These are phyloP conservation scores for Rotaria magnacalcarata DNA, from an alignment of 2,888 invertebrate species.

Conservation along the genomic window DNA sequence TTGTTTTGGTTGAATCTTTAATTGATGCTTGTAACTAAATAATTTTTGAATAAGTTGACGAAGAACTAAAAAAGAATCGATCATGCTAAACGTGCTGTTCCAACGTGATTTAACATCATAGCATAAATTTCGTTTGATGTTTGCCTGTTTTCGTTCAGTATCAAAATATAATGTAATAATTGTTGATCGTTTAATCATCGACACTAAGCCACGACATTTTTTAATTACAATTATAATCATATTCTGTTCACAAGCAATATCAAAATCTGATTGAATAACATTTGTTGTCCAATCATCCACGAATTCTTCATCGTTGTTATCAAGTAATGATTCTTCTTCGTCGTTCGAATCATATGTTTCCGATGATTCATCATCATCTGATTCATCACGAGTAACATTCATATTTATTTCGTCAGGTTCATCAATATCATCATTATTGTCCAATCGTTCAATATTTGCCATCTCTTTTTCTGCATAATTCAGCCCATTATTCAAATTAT, in stretches of 20 bases:
- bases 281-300: neutral
- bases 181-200: neutral
- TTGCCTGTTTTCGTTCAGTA: neutral
- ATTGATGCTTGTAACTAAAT: neutral
- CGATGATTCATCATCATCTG: neutral
- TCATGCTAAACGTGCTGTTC: neutral
- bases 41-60: neutral
- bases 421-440: neutral
- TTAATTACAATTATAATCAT: neutral
- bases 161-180: constrained; percentile 2
- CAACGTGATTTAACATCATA: constrained; percentile 21
- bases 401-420: neutral
- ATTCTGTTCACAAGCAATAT: neutral
- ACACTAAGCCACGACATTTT: neutral
- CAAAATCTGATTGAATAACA: neutral
- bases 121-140: neutral
- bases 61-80: neutral
- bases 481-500: neutral
- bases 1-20: neutral
- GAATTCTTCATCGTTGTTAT: neutral
- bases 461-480: neutral
- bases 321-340: neutral
- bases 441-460: neutral
- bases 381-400: neutral
- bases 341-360: too few species aligned